A percentile compares a stretch with the other conserved stretches of the same genome.
Evolutionary conservation across 2,888 invertebrate species (phyloP).

Genomic region (Callyntrura sp.): DNA sequence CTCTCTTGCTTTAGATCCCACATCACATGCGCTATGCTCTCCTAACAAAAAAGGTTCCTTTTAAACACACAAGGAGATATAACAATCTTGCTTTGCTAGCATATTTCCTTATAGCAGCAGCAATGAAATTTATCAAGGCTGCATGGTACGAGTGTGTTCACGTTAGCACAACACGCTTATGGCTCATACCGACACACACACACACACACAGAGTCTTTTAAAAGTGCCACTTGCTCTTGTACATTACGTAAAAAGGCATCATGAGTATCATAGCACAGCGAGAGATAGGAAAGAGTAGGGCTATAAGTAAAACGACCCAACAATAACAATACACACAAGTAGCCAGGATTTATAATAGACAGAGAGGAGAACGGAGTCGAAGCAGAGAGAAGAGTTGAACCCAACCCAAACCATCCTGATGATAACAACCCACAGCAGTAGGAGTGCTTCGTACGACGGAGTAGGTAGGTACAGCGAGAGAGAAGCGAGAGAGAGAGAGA

Average conservation of each 20-base stretch:
- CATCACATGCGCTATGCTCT: conserved; percentile 34
- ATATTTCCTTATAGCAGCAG: background rate
- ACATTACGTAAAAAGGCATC: conserved; percentile 1
- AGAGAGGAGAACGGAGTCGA: conserved; percentile 20
- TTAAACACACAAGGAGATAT: background rate
- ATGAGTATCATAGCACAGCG: background rate
- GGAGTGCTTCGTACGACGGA: background rate
- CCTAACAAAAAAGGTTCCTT: background rate
- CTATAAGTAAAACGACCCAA: background rate
- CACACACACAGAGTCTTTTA: background rate
- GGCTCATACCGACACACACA: background rate
- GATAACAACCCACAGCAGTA: background rate
- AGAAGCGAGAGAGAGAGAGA: conserved; percentile 26
- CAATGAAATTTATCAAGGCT: background rate
- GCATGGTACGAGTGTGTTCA: background rate
- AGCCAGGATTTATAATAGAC: conserved; percentile 4
- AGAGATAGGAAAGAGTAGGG: background rate
- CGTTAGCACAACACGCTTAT: background rate
- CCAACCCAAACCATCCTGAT: conserved; percentile 31
- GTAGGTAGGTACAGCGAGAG: background rate
- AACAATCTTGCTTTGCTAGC: background rate
- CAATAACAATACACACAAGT: background rate
- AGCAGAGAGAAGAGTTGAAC: conserved; percentile 52
- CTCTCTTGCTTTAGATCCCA: background rate
- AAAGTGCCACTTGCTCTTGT: conserved; percentile 7